These are phyloP conservation scores for Lynx canadensis DNA, from an alignment of 2,113 vertebrate genomes.

Conservation along the genomic window DNA sequence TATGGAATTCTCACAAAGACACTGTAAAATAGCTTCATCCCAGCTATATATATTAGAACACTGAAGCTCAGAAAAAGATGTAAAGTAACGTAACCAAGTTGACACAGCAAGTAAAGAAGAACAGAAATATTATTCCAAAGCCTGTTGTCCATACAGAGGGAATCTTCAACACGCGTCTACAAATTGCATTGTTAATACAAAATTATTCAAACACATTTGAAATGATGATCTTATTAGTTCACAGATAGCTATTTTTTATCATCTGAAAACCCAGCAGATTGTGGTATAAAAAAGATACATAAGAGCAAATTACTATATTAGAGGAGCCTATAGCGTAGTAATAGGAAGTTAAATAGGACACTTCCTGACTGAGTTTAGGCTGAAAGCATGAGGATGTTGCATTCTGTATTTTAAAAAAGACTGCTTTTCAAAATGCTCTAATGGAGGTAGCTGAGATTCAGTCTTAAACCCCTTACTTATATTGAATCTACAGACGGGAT, in stretches of 20 bases:
- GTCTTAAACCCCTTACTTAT: not conserved
- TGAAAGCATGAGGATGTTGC: not conserved
- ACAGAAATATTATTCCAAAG: not conserved
- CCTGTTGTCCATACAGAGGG: not conserved
- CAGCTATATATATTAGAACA: not conserved
- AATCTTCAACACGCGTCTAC: not conserved
- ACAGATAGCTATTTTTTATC: not conserved
- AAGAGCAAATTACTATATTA: not conserved
- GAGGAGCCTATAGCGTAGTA: not conserved
- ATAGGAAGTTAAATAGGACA: not conserved
- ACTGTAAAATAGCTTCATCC: not conserved
- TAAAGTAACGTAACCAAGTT: not conserved
- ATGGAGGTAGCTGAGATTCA: not conserved
- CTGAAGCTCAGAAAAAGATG: not conserved
- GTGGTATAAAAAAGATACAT: not conserved
- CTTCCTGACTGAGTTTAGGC: not conserved
- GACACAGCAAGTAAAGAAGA: not conserved
- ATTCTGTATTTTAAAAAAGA: not conserved
- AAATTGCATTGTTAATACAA: not conserved
- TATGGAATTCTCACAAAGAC: not conserved
- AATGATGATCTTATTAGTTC: not conserved
- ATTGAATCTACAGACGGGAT: not conserved
- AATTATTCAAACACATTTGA: not conserved
- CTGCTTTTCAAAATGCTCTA: not conserved
- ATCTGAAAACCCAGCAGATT: not conserved